Evolutionary conservation across 2,888 invertebrate species (phyloP).

Genomic region (Polydrusus cervinus): DNA sequence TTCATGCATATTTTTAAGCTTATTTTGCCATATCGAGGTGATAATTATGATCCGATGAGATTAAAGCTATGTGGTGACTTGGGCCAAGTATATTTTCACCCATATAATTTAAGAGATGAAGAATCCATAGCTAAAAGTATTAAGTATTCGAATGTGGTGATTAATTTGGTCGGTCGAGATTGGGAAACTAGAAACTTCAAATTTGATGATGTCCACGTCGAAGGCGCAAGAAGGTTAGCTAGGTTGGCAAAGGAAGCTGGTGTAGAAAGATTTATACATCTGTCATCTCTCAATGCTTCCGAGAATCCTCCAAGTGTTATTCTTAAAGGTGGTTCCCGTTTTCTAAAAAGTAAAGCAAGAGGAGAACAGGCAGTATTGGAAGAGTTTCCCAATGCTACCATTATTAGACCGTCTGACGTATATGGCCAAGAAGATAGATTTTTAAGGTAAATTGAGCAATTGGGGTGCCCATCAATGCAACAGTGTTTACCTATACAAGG

Average conservation of each 20-base stretch:
- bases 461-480: too few species aligned
- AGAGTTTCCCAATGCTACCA: slow-evolving; percentile 96
- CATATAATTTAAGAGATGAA: slow-evolving; percentile 89
- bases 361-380: slow-evolving; percentile 94
- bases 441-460: slow-evolving; percentile 73
- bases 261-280: slow-evolving; percentile 91
- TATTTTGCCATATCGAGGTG: slow-evolving; percentile 93
- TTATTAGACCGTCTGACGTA: slow-evolving; percentile 93
- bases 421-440: slow-evolving; percentile 95
- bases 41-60: slow-evolving; percentile 84
- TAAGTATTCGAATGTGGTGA: slow-evolving; percentile 96
- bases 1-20: slow-evolving; percentile 77
- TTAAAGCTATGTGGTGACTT: slow-evolving; percentile 93
- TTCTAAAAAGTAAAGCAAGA: slow-evolving; percentile 82
- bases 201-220: slow-evolving; percentile 90
- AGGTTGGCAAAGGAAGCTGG: slow-evolving; percentile 83
- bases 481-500: too few species aligned
- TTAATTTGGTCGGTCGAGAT: slow-evolving; percentile 94
- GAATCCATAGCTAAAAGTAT: slow-evolving; percentile 88
- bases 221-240: slow-evolving; percentile 89
- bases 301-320: slow-evolving; percentile 81
- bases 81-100: slow-evolving; percentile 94
- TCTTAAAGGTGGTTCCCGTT: slow-evolving; percentile 83
- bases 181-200: slow-evolving; percentile 94
- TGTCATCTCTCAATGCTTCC: slow-evolving; percentile 89